phyloP scores from a whole-genome alignment of 1,140 invertebrate genomes.

The Saxidomus purpurata region DNA sequence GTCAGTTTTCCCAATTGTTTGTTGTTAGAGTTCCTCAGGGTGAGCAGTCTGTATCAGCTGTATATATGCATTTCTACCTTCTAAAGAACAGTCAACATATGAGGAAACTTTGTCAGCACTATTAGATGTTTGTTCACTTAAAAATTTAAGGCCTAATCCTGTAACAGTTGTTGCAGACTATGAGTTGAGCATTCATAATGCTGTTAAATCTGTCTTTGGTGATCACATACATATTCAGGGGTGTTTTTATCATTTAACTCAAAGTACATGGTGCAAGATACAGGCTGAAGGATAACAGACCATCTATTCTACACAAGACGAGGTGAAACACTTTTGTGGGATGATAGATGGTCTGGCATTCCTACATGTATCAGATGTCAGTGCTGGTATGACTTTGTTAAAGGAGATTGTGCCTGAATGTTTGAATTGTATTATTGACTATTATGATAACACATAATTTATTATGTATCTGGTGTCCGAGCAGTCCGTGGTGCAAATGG shows the following conservation, averaged over 20 bases:
- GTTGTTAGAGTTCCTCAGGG: neutral
- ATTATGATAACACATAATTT: conserved; percentile 63
- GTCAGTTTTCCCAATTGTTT: neutral
- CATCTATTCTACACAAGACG: conserved; percentile 51
- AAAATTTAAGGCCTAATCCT: conserved; percentile 7
- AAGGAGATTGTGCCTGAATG: conserved; percentile 22
- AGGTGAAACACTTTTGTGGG: conserved; percentile 62
- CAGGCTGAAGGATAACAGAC: conserved; percentile 63
- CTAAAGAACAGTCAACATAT: neutral
- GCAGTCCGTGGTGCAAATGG: neutral
- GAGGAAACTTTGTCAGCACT: neutral
- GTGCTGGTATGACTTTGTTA: conserved; percentile 39
- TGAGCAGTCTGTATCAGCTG: neutral
- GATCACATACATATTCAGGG: conserved; percentile 32
- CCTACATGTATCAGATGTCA: conserved; percentile 54
- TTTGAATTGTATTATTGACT: conserved; percentile 41
- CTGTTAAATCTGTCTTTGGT: neutral
- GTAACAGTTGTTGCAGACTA: neutral
- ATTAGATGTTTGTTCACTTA: neutral
- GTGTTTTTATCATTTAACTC: conserved; percentile 72
- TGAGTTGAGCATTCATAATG: conserved; percentile 2
- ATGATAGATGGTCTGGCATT: conserved; percentile 71
- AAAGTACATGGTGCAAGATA: conserved; percentile 66
- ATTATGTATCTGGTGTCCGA: conserved; percentile 44
- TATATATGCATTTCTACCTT: neutral